Conservation (phyloP, 2,113 vertebrate genomes). For the Pangasianodon hypophthalmus region DNA sequence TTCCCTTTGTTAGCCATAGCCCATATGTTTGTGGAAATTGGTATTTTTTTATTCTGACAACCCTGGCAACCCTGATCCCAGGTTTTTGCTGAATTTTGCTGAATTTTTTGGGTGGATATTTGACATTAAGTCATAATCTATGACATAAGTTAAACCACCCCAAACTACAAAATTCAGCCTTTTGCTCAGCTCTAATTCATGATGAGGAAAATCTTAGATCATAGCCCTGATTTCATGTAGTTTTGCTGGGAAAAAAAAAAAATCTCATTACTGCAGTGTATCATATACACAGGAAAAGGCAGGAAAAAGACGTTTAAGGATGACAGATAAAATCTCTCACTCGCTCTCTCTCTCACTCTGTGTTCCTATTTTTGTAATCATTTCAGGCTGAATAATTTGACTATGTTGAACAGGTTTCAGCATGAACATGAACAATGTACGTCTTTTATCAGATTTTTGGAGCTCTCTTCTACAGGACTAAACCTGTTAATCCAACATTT, state of each 20-base stretch:
- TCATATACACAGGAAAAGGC: background rate
- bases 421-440: background rate
- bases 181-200: background rate
- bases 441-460: too few relatives aligned
- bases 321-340: slow-evolving; percentile 1
- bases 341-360: background rate
- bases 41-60: too few relatives aligned
- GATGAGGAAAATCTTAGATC: background rate
- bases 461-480: background rate
- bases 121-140: background rate
- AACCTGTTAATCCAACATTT: background rate
- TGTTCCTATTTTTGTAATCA: background rate
- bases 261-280: background rate
- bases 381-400: background rate
- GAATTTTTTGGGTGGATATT: background rate
- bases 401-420: background rate
- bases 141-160: background rate
- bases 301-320: background rate
- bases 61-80: background rate
- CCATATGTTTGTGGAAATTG: background rate
- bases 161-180: background rate
- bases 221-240: background rate
- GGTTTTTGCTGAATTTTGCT: background rate
- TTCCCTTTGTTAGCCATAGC: background rate
- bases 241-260: background rate